Percentiles rank a stretch among this genome's conserved stretches.
These are phyloP conservation scores for Thryonomys swinderianus DNA, from an alignment of 2,113 vertebrate genomes.

Conservation along the genomic window DNA sequence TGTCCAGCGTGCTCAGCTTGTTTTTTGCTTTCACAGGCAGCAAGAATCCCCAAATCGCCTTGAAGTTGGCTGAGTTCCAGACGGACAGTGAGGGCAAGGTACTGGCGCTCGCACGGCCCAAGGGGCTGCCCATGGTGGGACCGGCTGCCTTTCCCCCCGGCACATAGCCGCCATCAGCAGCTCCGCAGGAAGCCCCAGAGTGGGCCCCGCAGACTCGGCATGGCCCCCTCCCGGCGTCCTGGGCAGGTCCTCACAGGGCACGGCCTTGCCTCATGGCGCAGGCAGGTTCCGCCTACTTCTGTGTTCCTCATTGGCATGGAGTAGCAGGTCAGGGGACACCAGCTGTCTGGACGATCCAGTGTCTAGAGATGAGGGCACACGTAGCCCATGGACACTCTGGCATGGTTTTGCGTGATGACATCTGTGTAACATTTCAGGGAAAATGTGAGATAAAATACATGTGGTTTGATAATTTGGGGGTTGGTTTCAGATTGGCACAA, in stretches of 20 bases:
- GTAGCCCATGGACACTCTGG: neutral
- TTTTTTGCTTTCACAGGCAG: constrained; percentile 88
- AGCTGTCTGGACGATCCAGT: neutral
- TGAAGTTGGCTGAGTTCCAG: constrained; percentile 95
- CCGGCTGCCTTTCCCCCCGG: neutral
- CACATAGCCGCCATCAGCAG: neutral
- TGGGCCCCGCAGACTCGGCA: too few relatives aligned
- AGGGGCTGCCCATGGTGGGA: neutral
- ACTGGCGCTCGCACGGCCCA: neutral
- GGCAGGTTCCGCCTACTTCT: neutral
- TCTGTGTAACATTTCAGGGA: neutral
- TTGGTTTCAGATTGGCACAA: neutral
- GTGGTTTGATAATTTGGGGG: neutral
- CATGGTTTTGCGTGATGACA: neutral
- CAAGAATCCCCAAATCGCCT: constrained; percentile 96
- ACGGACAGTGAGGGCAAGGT: constrained; percentile 94
- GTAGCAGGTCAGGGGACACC: neutral
- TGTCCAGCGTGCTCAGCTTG: neutral
- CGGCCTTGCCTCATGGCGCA: fast-evolving
- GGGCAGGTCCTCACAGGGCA: neutral
- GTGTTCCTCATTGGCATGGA: fast-evolving
- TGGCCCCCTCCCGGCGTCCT: fast-evolving
- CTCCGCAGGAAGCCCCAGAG: neutral
- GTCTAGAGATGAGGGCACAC: neutral
- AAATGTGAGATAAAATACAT: neutral